Conservation (phyloP, 2,797 vertebrate species). For the Sebastes diaconus region DNA sequence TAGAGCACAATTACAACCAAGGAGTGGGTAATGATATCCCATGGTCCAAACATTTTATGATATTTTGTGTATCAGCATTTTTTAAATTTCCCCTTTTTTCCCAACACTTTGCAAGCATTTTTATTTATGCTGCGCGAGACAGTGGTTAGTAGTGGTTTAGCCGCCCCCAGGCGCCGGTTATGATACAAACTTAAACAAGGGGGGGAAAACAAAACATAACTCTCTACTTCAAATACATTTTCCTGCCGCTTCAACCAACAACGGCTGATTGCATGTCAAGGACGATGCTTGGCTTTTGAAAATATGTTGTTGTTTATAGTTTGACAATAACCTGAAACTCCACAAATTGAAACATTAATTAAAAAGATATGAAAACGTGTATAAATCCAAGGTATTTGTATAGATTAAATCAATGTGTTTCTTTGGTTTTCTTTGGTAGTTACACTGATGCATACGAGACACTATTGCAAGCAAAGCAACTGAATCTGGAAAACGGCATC, state of each 20-base stretch:
- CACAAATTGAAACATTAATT: not conserved
- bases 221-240: not conserved
- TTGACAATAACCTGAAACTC: not conserved
- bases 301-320: not conserved
- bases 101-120: not conserved
- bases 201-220: no score
- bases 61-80: not conserved
- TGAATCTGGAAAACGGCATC: not conserved
- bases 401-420: not conserved
- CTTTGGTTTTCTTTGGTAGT: not conserved
- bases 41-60: not conserved
- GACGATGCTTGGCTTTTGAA: not conserved
- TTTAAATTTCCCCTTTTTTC: not conserved
- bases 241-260: not conserved
- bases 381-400: not conserved
- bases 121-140: not conserved
- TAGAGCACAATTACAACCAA: not conserved
- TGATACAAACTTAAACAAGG: no score
- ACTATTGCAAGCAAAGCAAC: not conserved
- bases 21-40: accelerated
- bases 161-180: no score
- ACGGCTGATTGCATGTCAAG: not conserved
- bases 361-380: not conserved
- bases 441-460: not conserved
- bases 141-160: not conserved